Conservation (phyloP, 2,113 vertebrate genomes). For the Hemiprocne comata region DNA sequence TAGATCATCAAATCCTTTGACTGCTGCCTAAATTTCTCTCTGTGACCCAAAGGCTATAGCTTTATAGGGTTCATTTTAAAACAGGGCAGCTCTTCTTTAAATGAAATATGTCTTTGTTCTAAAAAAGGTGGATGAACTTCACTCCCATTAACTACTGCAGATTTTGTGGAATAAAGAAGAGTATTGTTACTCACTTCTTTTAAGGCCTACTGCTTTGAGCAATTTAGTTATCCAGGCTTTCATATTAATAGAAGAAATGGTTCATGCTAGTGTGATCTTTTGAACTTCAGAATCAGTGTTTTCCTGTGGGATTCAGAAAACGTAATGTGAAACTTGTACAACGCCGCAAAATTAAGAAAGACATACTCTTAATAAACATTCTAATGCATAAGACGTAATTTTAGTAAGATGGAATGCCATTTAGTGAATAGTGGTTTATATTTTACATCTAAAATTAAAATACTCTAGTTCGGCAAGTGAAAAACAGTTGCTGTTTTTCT, state of each 20-base stretch:
- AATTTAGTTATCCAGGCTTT: not conserved
- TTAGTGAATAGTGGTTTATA: not conserved
- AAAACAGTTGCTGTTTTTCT: not conserved
- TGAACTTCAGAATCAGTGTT: not conserved
- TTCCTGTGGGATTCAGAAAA: not conserved
- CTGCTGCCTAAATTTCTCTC: not conserved
- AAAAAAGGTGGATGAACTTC: not conserved
- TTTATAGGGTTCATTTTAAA: not conserved
- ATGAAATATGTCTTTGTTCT: not conserved
- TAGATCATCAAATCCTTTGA: not conserved
- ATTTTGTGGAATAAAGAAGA: not conserved
- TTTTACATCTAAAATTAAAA: not conserved
- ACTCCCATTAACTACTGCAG: not conserved
- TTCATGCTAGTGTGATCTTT: not conserved
- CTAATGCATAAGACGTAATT: not conserved
- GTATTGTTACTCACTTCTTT: not conserved
- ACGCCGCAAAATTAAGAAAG: not conserved
- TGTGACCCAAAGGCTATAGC: not conserved
- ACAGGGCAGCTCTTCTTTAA: not conserved
- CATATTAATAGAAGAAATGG: not conserved
- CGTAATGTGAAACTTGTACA: not conserved
- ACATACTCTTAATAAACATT: not conserved
- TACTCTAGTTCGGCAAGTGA: not conserved
- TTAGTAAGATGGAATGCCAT: not conserved
- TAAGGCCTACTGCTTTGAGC: not conserved